A percentile compares a stretch with the other conserved stretches of the same genome.
Evolutionary conservation across 2,888 invertebrate genomes (phyloP).

Genomic region (Heliconius cydno): DNA sequence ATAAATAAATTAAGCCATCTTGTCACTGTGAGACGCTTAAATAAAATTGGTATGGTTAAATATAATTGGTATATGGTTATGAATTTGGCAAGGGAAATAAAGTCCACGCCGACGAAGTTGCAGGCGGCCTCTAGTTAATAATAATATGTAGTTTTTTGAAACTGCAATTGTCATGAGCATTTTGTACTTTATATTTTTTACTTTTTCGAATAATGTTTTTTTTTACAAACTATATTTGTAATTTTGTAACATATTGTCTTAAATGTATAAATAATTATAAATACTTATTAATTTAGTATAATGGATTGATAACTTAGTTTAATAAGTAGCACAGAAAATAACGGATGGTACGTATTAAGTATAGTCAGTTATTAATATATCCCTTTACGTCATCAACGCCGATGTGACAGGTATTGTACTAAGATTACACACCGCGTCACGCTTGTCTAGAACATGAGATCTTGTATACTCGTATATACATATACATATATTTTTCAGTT

Average conservation of each 20-base stretch:
- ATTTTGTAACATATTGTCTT: not conserved
- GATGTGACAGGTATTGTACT: constrained; percentile 28
- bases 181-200: too few species aligned
- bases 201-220: too few species aligned
- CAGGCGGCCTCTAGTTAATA: too few species aligned
- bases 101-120: too few species aligned
- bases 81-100: too few species aligned
- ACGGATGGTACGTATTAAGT: not conserved
- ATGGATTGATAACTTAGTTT: not conserved
- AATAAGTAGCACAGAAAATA: not conserved
- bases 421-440: constrained; percentile 7
- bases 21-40: too few species aligned
- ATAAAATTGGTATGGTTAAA: too few species aligned
- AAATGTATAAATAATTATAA: not conserved
- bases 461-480: not conserved
- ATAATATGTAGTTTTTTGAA: too few species aligned
- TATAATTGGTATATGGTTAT: too few species aligned
- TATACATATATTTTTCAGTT: constrained; percentile 10
- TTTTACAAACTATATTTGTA: too few species aligned
- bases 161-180: too few species aligned
- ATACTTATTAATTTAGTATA: not conserved
- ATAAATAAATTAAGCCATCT: too few species aligned
- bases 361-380: constrained; percentile 8
- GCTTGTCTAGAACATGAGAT: constrained; percentile 27
- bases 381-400: constrained; percentile 24